A percentile compares a stretch with the other conserved stretches of the same genome.
Evolutionary conservation across 2,797 vertebrate genomes (phyloP).

Genomic region (Syngnathus rostellatus): DNA sequence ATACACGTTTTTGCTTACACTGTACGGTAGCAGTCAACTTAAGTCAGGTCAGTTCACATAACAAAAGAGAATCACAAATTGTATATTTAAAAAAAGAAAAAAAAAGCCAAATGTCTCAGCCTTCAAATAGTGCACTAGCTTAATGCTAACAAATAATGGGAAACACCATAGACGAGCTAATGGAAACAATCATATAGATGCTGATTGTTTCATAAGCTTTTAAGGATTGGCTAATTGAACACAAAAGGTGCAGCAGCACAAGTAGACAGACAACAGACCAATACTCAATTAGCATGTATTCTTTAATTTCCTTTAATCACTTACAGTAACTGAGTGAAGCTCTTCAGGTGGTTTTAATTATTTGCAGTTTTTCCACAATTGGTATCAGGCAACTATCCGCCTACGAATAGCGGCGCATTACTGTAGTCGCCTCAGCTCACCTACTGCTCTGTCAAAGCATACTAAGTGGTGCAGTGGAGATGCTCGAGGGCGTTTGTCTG

Average conservation of each 20-base stretch:
- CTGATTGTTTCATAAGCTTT: not conserved
- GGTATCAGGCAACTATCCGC: not conserved
- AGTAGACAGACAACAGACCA: too few species aligned
- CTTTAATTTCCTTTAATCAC: not conserved
- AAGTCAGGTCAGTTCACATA: not conserved
- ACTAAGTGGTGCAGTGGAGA: slow-evolving; percentile 41
- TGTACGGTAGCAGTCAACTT: not conserved
- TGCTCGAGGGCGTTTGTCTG: slow-evolving; percentile 54
- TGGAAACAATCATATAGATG: not conserved
- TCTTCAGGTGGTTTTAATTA: not conserved
- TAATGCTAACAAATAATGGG: not conserved
- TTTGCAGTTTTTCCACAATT: not conserved
- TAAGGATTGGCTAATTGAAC: not conserved
- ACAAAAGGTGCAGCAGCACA: too few species aligned
- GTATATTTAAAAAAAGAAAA: not conserved
- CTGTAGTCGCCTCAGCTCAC: slow-evolving; percentile 13
- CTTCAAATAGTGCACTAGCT: not conserved
- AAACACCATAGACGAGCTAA: not conserved
- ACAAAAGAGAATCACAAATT: not conserved
- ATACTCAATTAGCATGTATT: too few species aligned
- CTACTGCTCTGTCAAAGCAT: slow-evolving; percentile 35
- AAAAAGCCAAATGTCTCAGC: not conserved
- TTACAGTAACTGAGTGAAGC: not conserved
- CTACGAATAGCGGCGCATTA: not conserved
- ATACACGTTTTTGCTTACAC: not conserved